These are phyloP conservation scores for Chelon auratus DNA, from an alignment of 2,797 vertebrate genomes.

Conservation along the genomic window DNA sequence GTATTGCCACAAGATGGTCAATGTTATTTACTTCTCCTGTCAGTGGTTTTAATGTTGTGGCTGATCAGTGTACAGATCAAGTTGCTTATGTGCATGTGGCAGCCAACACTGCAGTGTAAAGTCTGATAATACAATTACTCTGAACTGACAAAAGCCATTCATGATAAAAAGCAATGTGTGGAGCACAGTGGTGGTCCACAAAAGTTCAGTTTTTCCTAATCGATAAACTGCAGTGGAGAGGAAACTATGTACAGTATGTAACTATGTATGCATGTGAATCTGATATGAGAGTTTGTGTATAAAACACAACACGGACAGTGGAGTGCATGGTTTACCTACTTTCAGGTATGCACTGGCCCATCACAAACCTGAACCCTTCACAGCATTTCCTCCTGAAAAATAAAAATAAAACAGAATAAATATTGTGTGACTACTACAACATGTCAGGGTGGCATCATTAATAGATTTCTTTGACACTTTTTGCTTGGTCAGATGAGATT, in stretches of 20 bases:
- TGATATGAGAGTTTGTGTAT: constrained; percentile 5
- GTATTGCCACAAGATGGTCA: too few relatives aligned
- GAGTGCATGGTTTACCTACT: constrained; percentile 80
- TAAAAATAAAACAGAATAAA: not conserved
- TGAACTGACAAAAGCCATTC: constrained; percentile 8
- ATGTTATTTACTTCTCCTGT: too few relatives aligned
- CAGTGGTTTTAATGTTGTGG: too few relatives aligned
- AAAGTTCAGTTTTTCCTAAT: constrained; percentile 36
- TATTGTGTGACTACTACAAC: not conserved
- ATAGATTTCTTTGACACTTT: not conserved
- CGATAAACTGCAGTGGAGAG: not conserved
- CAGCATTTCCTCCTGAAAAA: constrained; percentile 87
- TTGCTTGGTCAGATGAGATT: not conserved
- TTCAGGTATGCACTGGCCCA: constrained; percentile 88
- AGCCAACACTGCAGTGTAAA: too few relatives aligned
- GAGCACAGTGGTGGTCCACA: constrained; percentile 3
- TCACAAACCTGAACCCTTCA: constrained; percentile 87
- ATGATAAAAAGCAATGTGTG: constrained; percentile 1
- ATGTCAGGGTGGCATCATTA: not conserved
- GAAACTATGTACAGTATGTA: not conserved
- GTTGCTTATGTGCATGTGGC: too few relatives aligned
- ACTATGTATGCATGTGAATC: not conserved
- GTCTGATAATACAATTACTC: constrained; percentile 5
- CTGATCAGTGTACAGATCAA: too few relatives aligned
- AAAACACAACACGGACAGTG: not conserved